A percentile compares a stretch with the other conserved stretches of the same genome.
These are phyloP conservation scores for Dicranocentrus wangi DNA, from an alignment of 2,888 invertebrate species.

Conservation along the genomic window DNA sequence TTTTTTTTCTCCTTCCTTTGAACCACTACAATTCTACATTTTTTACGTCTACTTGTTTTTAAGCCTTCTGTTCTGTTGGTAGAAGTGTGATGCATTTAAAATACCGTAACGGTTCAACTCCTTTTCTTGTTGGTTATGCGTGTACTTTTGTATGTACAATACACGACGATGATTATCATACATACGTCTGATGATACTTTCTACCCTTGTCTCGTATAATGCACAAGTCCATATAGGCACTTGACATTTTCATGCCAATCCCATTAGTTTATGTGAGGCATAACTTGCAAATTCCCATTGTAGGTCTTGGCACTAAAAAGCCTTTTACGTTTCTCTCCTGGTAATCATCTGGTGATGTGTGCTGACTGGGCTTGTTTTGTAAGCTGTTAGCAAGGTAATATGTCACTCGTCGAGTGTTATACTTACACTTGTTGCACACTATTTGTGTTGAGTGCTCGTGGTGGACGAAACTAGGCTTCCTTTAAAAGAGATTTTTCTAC, in stretches of 20 bases:
- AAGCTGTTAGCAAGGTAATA: slow-evolving; percentile 64
- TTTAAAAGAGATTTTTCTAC: slow-evolving; percentile 19
- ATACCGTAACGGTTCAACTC: slow-evolving; percentile 55
- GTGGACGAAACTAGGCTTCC: background rate
- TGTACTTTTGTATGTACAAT: background rate
- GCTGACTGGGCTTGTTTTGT: slow-evolving; percentile 27
- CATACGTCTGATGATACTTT: background rate
- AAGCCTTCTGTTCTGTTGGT: background rate
- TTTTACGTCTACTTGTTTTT: background rate
- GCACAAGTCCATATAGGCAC: slow-evolving; percentile 35
- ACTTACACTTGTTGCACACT: slow-evolving; percentile 1
- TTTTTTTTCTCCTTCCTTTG: slow-evolving; percentile 38
- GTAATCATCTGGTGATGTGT: background rate
- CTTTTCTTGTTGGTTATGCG: background rate
- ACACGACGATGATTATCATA: background rate
- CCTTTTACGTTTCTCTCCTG: slow-evolving; percentile 35
- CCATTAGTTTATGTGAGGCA: slow-evolving; percentile 60
- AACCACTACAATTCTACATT: slow-evolving; percentile 36
- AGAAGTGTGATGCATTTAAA: slow-evolving; percentile 31
- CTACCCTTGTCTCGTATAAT: background rate
- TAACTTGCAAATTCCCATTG: slow-evolving; percentile 62
- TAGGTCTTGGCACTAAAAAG: slow-evolving; percentile 61
- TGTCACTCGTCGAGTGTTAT: slow-evolving; percentile 41
- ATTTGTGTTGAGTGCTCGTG: background rate
- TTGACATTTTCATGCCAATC: slow-evolving; percentile 67